Percentiles rank a stretch among this genome's conserved stretches.
These are phyloP conservation scores for Pediacus dermestoides DNA, from an alignment of 2,888 invertebrate genomes.

Conservation along the genomic window DNA sequence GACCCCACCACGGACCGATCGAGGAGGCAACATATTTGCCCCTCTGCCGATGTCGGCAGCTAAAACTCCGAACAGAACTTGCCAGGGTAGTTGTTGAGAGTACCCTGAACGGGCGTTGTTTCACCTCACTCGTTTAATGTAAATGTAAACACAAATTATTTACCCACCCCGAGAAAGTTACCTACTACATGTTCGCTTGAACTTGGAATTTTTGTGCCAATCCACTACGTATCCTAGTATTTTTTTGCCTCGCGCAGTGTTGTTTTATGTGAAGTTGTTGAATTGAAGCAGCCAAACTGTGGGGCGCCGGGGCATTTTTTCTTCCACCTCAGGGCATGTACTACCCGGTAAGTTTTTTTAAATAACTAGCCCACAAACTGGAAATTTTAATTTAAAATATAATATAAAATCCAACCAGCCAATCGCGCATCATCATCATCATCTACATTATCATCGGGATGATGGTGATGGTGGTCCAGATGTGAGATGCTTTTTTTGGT, in stretches of 20 bases:
- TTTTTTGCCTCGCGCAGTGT: slow-evolving; percentile 37
- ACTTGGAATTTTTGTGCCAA: slow-evolving; percentile 20
- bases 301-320: slow-evolving; percentile 94
- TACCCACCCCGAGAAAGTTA: too few species aligned
- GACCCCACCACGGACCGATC: slow-evolving; percentile 36
- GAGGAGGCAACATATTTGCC: slow-evolving; percentile 28
- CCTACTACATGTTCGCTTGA: neutral
- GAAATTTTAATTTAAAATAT: too few species aligned
- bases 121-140: slow-evolving; percentile 7
- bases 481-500: too few species aligned
- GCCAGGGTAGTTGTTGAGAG: slow-evolving; percentile 43
- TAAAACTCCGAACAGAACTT: slow-evolving; percentile 19
- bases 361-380: too few species aligned
- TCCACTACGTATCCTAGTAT: slow-evolving; percentile 9
- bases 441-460: too few species aligned
- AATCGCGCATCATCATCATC: too few species aligned
- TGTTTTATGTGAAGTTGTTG: slow-evolving; percentile 49
- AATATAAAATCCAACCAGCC: too few species aligned
- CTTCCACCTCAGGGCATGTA: slow-evolving; percentile 96
- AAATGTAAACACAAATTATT: too few species aligned
- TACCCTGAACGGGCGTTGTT: slow-evolving; percentile 45
- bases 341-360: slow-evolving; percentile 95
- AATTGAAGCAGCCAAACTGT: slow-evolving; percentile 79
- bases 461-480: too few species aligned
- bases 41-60: slow-evolving; percentile 34